Evolutionary conservation across 2,113 vertebrate genomes (phyloP), one percentile per base, ranked within the genome.

Genomic region (Cyphomyrus discorhynchus): DNA sequence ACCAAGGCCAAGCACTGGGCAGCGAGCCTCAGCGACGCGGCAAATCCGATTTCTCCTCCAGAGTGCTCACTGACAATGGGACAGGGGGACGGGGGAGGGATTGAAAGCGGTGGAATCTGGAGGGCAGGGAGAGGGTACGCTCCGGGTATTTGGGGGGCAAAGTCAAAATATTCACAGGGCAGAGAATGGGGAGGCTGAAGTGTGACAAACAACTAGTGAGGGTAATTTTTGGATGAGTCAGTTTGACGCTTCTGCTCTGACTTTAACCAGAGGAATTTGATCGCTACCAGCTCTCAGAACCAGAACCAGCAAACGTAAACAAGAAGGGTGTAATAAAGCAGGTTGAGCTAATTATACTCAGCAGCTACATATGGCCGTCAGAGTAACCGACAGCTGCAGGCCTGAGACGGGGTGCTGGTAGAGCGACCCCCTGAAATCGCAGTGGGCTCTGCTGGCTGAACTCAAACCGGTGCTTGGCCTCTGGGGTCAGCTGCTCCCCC

Each of bases 61-160:
- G 88, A 90, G 90, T 92, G 90, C 91, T 90, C 91, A 88, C 85
- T 53, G 92, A 92, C 91, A 91, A 91, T 90, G 87, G 91, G 89
- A 88, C 90, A 89, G 3, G 27, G 42, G 90, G 90, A 92, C 88
- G 52, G 7, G n/a, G 89, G 49, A 10, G n/a, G 86, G 58, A 24
- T 13, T 27, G 80, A 89, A 58, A 62, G 24, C 62, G 10, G 52
- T 24, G 35, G 45, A 49, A 39, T 87, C 42, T 46, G 70, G 31
- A 17, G 70, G 85, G 50, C 66, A 52, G 8, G 53, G 39, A 8
- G 39, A 39, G 49, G 58, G 62, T 47, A 56, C 10, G 35, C 13
- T 70, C 46, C 15, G 66, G 19, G 19, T n/a, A 11, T 31, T 35
- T 1, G 19, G 31, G 17, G 42, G 45, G 21, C 31, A 45, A n/a